phyloP scores from a whole-genome alignment of 2,888 invertebrate genomes.

The Drosophila seclusa region DNA sequence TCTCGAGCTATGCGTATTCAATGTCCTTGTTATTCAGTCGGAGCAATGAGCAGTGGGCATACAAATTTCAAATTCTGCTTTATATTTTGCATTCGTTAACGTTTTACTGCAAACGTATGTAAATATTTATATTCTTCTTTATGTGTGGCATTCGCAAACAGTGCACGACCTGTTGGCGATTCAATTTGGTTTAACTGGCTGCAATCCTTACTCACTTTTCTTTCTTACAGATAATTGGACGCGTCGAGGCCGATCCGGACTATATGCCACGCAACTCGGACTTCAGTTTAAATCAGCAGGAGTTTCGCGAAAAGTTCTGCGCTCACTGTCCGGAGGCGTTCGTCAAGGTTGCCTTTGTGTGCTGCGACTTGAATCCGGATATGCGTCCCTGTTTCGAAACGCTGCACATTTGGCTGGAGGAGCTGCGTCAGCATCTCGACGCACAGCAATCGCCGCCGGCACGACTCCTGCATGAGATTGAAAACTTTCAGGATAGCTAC shows the following conservation, averaged over 20 bases:
- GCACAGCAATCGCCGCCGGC: conserved; percentile 88
- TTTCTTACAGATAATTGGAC: conserved; percentile 92
- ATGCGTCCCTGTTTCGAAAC: conserved; percentile 95
- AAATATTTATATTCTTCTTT: not conserved
- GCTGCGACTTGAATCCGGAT: conserved; percentile 96
- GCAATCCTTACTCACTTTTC: not conserved
- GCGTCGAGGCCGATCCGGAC: conserved; percentile 98
- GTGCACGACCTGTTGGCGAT: not conserved
- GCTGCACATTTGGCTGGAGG: conserved; percentile 94
- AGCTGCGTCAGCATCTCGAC: conserved; percentile 90
- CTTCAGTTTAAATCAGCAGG: conserved; percentile 95
- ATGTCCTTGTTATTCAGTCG: not conserved
- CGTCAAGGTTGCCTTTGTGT: conserved; percentile 94
- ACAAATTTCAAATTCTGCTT: not conserved
- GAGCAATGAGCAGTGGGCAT: not conserved
- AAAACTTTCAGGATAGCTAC: conserved; percentile 87
- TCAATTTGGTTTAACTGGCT: not conserved
- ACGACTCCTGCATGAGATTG: conserved; percentile 89
- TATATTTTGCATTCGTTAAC: not conserved
- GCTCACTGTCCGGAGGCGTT: conserved; percentile 92
- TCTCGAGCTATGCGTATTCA: not conserved
- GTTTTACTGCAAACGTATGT: not conserved
- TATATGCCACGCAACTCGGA: conserved; percentile 95
- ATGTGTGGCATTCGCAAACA: not conserved
- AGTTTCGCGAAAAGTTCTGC: conserved; percentile 95